These are phyloP conservation scores for Ammodytes marinus DNA, from an alignment of 2,113 vertebrate genomes.

Conservation along the genomic window DNA sequence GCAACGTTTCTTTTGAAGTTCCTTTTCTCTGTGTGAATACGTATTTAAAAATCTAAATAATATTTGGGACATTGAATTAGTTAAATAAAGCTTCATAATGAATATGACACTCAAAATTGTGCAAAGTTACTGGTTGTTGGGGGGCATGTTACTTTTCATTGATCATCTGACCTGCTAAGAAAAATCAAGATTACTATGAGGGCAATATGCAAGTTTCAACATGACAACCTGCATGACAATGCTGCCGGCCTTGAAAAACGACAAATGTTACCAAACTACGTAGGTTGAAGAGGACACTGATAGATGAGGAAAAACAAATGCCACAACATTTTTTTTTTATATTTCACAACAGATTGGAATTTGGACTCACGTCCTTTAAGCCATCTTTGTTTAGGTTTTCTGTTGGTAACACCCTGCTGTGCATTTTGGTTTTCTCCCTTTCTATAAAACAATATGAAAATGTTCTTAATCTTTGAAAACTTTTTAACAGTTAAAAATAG, in stretches of 20 bases:
- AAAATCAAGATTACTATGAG: background rate
- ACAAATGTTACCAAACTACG: background rate
- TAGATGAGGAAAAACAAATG: too few species aligned
- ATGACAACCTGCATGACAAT: background rate
- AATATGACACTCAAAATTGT: conserved; percentile 8
- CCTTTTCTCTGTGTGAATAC: conserved; percentile 17
- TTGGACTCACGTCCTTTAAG: too few species aligned
- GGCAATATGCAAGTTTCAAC: background rate
- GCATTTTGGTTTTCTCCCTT: too few species aligned
- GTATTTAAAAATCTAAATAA: conserved; percentile 26
- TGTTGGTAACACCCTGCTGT: too few species aligned
- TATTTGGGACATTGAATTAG: background rate
- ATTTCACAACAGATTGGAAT: too few species aligned
- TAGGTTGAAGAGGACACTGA: background rate
- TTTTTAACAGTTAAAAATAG: too few species aligned
- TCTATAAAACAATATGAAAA: too few species aligned
- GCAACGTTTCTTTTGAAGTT: conserved; percentile 9
- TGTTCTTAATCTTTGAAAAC: too few species aligned
- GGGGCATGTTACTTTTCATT: background rate
- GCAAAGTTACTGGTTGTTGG: background rate
- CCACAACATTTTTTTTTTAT: too few species aligned
- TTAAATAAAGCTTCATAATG: conserved; percentile 57
- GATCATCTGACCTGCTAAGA: background rate
- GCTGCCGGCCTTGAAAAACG: background rate
- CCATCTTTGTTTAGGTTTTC: too few species aligned